These are phyloP conservation scores for Myathropa florea DNA, from an alignment of 2,888 invertebrate species.

Conservation along the genomic window DNA sequence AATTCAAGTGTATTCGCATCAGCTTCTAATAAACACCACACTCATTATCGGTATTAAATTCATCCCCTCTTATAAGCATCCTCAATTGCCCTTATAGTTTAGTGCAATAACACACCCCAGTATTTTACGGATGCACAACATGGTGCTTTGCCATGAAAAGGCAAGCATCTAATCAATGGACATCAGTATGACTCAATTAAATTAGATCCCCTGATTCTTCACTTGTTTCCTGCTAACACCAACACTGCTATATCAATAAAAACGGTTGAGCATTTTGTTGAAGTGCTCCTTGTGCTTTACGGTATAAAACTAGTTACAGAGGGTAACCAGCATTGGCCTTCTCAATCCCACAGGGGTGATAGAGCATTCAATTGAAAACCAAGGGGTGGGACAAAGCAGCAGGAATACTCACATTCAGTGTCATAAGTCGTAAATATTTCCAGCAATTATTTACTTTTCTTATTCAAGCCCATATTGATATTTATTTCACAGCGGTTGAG, in stretches of 20 bases:
- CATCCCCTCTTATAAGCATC: constrained; percentile 68
- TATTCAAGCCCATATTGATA: constrained; percentile 71
- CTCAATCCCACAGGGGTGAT: constrained; percentile 79
- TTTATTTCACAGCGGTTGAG: constrained; percentile 72
- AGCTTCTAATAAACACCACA: constrained; percentile 68
- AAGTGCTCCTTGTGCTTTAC: constrained; percentile 62
- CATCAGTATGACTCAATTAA: constrained; percentile 74
- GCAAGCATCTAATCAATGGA: constrained; percentile 70
- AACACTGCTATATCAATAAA: constrained; percentile 66
- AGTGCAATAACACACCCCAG: constrained; percentile 45
- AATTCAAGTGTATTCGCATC: constrained; percentile 78
- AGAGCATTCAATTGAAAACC: constrained; percentile 24
- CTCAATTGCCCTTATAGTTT: constrained; percentile 55
- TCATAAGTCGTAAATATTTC: constrained; percentile 78
- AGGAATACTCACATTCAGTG: constrained; percentile 76
- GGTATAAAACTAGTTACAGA: constrained; percentile 41
- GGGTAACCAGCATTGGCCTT: constrained; percentile 71
- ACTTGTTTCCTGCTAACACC: constrained; percentile 55
- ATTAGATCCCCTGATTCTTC: constrained; percentile 73
- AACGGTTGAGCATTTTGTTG: constrained; percentile 61
- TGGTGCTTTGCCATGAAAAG: constrained; percentile 71
- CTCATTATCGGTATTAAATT: constrained; percentile 72
- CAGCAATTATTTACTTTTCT: constrained; percentile 74
- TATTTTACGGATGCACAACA: constrained; percentile 74
- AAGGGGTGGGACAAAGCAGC: constrained; percentile 47